A percentile compares a stretch with the other conserved stretches of the same genome.
These are phyloP conservation scores for Zapornia atra DNA, from an alignment of 2,113 vertebrate genomes.

Conservation along the genomic window DNA sequence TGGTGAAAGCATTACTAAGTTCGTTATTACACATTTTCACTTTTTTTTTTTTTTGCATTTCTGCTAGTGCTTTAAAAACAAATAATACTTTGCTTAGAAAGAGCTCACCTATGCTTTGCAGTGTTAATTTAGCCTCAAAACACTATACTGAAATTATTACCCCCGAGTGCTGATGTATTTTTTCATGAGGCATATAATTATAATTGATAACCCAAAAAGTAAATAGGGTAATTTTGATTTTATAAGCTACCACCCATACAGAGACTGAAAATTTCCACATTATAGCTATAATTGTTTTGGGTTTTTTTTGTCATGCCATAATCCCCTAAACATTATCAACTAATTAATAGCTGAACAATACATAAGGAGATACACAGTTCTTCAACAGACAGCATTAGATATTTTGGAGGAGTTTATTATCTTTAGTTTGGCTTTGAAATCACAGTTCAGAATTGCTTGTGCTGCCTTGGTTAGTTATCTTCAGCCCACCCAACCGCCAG, in stretches of 20 bases:
- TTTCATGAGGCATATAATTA: conserved; percentile 11
- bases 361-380: not conserved
- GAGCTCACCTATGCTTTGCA: conserved; percentile 37
- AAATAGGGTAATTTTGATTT: conserved; percentile 47
- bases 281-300: not conserved
- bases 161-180: not conserved
- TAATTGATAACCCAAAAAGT: conserved; percentile 40
- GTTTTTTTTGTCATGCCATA: not conserved
- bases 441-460: not conserved
- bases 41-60: not conserved
- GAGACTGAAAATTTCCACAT: conserved; percentile 2
- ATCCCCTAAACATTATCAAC: conserved; percentile 30
- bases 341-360: conserved; percentile 36
- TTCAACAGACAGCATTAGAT: not conserved
- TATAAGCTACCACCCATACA: not conserved
- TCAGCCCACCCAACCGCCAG: not conserved
- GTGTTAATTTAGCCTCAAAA: conserved; percentile 30
- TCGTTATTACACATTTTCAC: not conserved
- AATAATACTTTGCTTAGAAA: not conserved
- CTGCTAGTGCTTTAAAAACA: not conserved
- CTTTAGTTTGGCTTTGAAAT: not conserved
- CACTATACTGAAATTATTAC: conserved; percentile 19
- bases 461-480: not conserved
- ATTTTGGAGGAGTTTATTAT: not conserved
- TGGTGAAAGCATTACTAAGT: not conserved